A percentile compares a stretch with the other conserved stretches of the same genome.
phyloP scores from a whole-genome alignment of 2,888 invertebrate species.

The Drosophila recens region DNA sequence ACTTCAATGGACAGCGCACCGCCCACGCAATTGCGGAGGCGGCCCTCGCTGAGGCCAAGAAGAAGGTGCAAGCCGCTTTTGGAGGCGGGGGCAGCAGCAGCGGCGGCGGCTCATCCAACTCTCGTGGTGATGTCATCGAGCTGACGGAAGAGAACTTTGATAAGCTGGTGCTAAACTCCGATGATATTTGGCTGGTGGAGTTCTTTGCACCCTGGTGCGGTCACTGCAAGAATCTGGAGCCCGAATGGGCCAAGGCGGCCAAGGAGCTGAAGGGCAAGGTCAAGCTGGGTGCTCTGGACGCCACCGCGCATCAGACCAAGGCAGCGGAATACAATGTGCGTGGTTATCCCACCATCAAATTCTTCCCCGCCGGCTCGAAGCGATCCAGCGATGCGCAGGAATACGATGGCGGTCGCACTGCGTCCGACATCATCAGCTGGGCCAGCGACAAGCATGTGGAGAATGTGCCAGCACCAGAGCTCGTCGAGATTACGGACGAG shows the following conservation, averaged over 20 bases:
- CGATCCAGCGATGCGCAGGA: slow-evolving; percentile 91
- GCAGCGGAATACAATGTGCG: slow-evolving; percentile 93
- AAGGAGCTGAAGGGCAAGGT: slow-evolving; percentile 97
- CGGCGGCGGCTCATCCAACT: slow-evolving; percentile 51
- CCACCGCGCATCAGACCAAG: slow-evolving; percentile 94
- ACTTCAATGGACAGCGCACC: slow-evolving; percentile 93
- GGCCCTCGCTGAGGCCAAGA: slow-evolving; percentile 91
- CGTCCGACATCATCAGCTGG: slow-evolving; percentile 95
- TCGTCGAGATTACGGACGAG: slow-evolving; percentile 89
- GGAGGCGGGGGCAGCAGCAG: slow-evolving; percentile 86
- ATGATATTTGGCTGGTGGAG: slow-evolving; percentile 98
- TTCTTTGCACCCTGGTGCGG: slow-evolving; percentile 99
- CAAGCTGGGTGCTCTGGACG: slow-evolving; percentile 98
- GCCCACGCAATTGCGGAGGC: slow-evolving; percentile 95
- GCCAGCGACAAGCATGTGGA: slow-evolving; percentile 94
- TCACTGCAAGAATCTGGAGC: slow-evolving; percentile 98
- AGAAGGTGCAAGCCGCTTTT: slow-evolving; percentile 90
- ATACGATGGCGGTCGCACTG: slow-evolving; percentile 96
- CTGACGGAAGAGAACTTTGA: slow-evolving; percentile 98
- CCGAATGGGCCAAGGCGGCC: slow-evolving; percentile 98
- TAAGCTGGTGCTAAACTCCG: slow-evolving; percentile 94
- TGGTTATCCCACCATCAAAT: slow-evolving; percentile 98
- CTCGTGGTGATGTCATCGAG: slow-evolving; percentile 90
- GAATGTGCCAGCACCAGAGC: slow-evolving; percentile 95
- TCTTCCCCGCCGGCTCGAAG: slow-evolving; percentile 92